Conservation (phyloP, 2,797 vertebrate species). For the Sarcoramphus papa region DNA sequence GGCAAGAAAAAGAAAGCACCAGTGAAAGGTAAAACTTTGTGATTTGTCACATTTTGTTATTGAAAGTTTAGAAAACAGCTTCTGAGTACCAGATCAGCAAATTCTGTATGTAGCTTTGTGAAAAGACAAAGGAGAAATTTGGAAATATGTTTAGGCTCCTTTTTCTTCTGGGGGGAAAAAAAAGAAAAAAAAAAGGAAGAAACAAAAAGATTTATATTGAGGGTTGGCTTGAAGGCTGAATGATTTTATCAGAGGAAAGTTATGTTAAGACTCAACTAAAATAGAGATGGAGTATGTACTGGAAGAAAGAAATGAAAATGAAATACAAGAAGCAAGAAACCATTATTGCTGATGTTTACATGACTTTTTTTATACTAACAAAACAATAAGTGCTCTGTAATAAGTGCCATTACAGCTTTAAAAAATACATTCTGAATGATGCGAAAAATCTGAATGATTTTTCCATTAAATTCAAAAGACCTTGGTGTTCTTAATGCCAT, state of each 20-base stretch:
- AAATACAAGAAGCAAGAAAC: not conserved
- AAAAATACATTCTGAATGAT: not conserved
- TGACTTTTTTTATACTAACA: not conserved
- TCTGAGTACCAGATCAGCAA: not conserved
- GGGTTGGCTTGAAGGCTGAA: not conserved
- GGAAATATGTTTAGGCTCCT: not conserved
- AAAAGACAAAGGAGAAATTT: not conserved
- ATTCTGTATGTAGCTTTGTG: not conserved
- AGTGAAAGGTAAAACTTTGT: not conserved
- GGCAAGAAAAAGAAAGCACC: not conserved
- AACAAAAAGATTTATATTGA: not conserved
- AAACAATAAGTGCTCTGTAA: not conserved
- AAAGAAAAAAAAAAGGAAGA: too few species aligned
- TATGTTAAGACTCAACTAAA: not conserved
- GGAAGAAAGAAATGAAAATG: not conserved
- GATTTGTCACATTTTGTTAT: not conserved
- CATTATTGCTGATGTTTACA: not conserved
- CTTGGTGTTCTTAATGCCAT: not conserved
- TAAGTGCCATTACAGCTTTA: not conserved
- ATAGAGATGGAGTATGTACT: not conserved
- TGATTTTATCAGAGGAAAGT: not conserved
- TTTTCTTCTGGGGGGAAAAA: rapidly evolving
- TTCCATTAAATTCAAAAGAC: constrained; percentile 16
- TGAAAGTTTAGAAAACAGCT: not conserved
- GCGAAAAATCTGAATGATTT: not conserved